These are phyloP conservation scores for Umimayanthus kanabou DNA, from an alignment of 92 coral and sea anemone species.

Conservation along the genomic window DNA sequence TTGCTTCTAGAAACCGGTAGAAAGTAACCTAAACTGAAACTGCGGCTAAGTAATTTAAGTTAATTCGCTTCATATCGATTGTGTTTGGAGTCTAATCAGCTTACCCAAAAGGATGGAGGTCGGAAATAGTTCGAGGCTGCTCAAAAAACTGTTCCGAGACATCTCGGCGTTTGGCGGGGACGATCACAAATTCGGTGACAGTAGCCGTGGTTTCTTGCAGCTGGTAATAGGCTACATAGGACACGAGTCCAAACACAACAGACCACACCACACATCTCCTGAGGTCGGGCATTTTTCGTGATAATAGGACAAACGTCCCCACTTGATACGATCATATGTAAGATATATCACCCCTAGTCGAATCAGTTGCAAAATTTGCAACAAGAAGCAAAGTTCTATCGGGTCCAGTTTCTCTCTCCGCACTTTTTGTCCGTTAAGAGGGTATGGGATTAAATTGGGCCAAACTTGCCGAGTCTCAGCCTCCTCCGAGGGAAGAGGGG, in stretches of 20 bases:
- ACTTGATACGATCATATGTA: too few relatives aligned
- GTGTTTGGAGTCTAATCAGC: background rate
- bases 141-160: background rate
- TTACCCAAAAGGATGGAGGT: constrained; percentile 16
- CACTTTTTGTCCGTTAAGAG: too few relatives aligned
- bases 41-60: background rate
- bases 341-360: too few relatives aligned
- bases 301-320: background rate
- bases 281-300: background rate
- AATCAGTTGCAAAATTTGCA: too few relatives aligned
- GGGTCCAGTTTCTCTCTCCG: too few relatives aligned
- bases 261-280: background rate
- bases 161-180: constrained; percentile 11
- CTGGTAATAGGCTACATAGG: background rate
- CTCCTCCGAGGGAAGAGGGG: too few relatives aligned
- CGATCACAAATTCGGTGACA: background rate
- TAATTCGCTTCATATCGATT: background rate
- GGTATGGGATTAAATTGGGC: too few relatives aligned
- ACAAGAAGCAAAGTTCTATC: too few relatives aligned
- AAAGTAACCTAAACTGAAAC: background rate
- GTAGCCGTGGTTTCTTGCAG: background rate
- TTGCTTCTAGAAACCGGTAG: background rate
- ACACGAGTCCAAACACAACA: background rate
- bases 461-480: too few relatives aligned
- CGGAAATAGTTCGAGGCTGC: background rate